Evolutionary conservation across 2,113 vertebrate species (phyloP), one percentile per base, ranked within the genome.

Genomic region (Atractosteus spatula): DNA sequence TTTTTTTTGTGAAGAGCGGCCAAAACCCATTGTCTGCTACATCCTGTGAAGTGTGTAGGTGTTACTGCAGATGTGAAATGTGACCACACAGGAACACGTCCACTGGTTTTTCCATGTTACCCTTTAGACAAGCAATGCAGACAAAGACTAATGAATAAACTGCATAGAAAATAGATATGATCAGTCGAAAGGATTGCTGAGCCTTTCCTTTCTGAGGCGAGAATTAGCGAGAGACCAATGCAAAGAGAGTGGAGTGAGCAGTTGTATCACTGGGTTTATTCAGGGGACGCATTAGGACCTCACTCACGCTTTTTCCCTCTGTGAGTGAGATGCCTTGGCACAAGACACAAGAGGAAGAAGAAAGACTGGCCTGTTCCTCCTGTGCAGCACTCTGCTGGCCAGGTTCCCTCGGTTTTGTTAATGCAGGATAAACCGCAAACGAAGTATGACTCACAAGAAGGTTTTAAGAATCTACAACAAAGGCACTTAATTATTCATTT

Each of bases 401-500:
- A 6, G 16, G 11, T 65, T 67, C 71, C 71, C 55, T 43, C 16
- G 59, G 65, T 59, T 68, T 68, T 61, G 65, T 73, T 68, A 67
- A 45, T 59, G 71, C 13, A 17, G 71, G 71, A 67, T 64, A 55
- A 16, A n/a, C 64, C 41, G 1, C 16, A 17, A 63, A 43, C 55
- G 8, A 17, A 41, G 42, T 8, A 66, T 5, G 64, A 55, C 17
- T 69, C 47, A 45, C 67, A 69, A 69, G 16, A n/a, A 69, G 54
- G 67, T 8, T 11, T 51, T 54, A 55, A 69, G 67, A 51, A 41
- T 55, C 17, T 51, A 41, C 11, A 4, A 56, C 45, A 10, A 69
- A 55, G 55, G 29, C 3, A 11, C 12, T 55, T 45, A 42, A 65
- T 65, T 41, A 41, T 69, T 69, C 17, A n/a, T 41, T 10, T 41